Conservation (phyloP, 2,113 vertebrate species). For the Pachyramphus minor region DNA sequence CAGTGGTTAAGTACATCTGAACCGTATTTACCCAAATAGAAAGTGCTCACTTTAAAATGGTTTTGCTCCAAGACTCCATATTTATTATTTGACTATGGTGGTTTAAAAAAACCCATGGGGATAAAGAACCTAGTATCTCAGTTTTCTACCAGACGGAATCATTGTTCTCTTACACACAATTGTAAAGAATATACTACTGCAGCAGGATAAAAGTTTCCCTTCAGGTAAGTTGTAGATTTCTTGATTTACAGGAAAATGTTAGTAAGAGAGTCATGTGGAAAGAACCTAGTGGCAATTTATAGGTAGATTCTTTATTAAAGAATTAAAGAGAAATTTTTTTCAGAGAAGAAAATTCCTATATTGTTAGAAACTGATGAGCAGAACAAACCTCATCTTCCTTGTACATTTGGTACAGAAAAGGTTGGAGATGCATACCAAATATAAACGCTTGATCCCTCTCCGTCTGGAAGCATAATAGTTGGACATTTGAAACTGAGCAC, state of each 20-base stretch:
- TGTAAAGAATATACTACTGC: background rate
- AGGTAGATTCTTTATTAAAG: background rate
- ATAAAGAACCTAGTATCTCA: background rate
- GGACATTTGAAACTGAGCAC: background rate
- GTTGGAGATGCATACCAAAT: background rate
- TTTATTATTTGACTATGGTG: background rate
- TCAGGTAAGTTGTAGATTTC: background rate
- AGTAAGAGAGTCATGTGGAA: background rate
- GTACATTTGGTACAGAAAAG: background rate
- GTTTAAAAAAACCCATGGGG: background rate
- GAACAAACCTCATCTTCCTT: background rate
- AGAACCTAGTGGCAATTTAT: background rate
- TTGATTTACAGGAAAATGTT: background rate
- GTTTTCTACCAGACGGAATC: background rate
- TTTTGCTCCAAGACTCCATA: background rate
- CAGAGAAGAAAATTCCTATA: background rate
- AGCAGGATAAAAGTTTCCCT: background rate
- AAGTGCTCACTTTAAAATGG: background rate
- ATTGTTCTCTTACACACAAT: background rate
- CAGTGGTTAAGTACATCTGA: background rate
- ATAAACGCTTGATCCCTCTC: background rate
- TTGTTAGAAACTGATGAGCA: background rate
- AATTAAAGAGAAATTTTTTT: background rate
- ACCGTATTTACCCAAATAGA: background rate
- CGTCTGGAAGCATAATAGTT: background rate